Conservation (phyloP, 2,797 vertebrate genomes). For the Alcedo atthis region DNA sequence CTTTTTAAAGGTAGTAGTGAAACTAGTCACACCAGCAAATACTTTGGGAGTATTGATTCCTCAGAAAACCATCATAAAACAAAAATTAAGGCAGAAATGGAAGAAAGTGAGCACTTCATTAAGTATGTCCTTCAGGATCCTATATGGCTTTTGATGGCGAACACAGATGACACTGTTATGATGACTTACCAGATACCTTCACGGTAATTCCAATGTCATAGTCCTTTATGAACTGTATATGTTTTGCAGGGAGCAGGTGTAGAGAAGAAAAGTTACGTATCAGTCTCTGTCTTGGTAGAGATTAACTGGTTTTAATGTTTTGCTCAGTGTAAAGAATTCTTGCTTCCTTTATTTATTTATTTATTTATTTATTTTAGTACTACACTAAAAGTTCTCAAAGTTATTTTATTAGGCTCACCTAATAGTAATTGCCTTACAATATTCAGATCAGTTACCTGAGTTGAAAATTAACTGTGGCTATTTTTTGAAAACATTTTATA, state of each 20-base stretch:
- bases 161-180: conserved; percentile 87
- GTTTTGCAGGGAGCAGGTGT: background rate
- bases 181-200: conserved; percentile 94
- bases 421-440: background rate
- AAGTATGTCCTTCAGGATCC: conserved; percentile 89
- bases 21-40: conserved; percentile 89
- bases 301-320: background rate
- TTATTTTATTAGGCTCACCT: background rate
- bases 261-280: background rate
- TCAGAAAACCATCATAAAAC: conserved; percentile 86
- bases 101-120: conserved; percentile 78
- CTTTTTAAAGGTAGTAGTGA: conserved; percentile 85
- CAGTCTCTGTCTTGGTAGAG: background rate
- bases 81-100: conserved; percentile 65
- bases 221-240: background rate
- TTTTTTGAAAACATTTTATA: background rate
- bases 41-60: conserved; percentile 91
- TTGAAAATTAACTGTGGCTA: background rate
- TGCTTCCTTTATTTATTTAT: background rate
- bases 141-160: conserved; percentile 89
- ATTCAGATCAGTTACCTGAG: background rate
- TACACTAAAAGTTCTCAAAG: background rate
- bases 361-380: background rate
- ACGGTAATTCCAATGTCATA: conserved; percentile 75
- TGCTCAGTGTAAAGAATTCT: background rate